Evolutionary conservation across 2,113 vertebrate species (phyloP).

Genomic region (Saimiri boliviensis): DNA sequence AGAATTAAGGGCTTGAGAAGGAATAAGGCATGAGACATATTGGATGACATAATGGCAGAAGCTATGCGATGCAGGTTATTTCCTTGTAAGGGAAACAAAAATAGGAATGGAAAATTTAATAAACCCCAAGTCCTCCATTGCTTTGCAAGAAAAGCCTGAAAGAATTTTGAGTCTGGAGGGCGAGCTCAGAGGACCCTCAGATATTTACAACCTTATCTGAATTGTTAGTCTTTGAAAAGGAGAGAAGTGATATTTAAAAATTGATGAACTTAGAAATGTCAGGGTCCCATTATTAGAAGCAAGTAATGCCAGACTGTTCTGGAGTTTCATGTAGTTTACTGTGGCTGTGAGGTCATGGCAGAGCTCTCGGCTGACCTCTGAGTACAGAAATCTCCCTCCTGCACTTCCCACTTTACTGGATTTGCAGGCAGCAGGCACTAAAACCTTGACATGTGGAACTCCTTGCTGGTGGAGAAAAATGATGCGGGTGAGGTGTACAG

Average conservation of each 20-base stretch:
- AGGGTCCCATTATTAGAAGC: background rate
- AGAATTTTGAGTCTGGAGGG: conserved; percentile 6
- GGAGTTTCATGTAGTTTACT: background rate
- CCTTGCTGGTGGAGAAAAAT: background rate
- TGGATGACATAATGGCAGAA: background rate
- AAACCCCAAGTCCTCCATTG: conserved; percentile 33
- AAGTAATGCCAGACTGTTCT: background rate
- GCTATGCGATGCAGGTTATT: background rate
- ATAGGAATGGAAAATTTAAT: conserved; percentile 43
- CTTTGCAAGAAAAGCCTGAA: background rate
- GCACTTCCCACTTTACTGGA: no score
- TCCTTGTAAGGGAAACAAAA: conserved; percentile 34
- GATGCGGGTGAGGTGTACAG: background rate
- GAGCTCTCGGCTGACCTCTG: background rate
- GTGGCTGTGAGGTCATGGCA: background rate
- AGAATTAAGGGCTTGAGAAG: background rate
- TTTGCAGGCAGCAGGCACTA: background rate
- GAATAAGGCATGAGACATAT: background rate
- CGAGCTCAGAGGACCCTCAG: background rate
- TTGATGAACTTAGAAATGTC: background rate
- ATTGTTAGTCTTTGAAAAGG: conserved; percentile 8
- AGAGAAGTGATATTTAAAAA: conserved; percentile 29
- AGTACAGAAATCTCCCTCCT: background rate
- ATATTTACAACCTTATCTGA: background rate
- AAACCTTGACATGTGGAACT: background rate